Evolutionary conservation across 1,140 invertebrate species (phyloP).

Genomic region (Cotesia chilonis): DNA sequence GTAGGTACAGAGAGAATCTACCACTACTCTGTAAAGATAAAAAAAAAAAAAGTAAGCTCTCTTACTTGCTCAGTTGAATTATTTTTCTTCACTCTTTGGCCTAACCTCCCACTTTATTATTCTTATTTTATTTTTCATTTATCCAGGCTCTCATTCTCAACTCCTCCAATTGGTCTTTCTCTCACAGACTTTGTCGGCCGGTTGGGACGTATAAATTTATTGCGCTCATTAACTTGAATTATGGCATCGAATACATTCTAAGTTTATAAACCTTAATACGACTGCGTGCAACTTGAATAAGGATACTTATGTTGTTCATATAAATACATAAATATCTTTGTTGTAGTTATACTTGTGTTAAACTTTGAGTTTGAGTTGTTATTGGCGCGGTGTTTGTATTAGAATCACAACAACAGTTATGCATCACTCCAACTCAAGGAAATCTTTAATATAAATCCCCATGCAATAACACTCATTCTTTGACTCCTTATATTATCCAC

Average conservation of each 20-base stretch:
- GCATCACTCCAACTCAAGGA: slow-evolving; percentile 8
- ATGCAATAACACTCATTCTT: slow-evolving; percentile 19
- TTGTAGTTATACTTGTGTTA: background rate
- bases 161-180: slow-evolving; percentile 39
- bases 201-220: slow-evolving; percentile 55
- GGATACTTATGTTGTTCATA: slow-evolving; percentile 24
- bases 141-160: slow-evolving; percentile 16
- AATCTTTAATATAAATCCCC: background rate
- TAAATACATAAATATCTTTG: background rate
- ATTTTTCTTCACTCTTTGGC: background rate
- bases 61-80: background rate
- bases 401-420: slow-evolving; percentile 4
- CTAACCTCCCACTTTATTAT: slow-evolving; percentile 12
- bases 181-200: slow-evolving; percentile 43
- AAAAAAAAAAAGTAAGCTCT: background rate
- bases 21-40: no score
- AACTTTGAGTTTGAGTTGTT: slow-evolving; percentile 17
- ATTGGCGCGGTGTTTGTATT: background rate
- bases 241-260: slow-evolving; percentile 51
- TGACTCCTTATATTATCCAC: slow-evolving; percentile 10
- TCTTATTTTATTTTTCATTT: slow-evolving; percentile 22
- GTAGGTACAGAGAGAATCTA: no score
- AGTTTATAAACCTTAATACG: slow-evolving; percentile 57
- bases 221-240: slow-evolving; percentile 55
- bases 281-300: slow-evolving; percentile 38